Percentiles rank a stretch among this genome's conserved stretches.
phyloP scores from a whole-genome alignment of 2,113 vertebrate genomes.

The Hoplias malabaricus region DNA sequence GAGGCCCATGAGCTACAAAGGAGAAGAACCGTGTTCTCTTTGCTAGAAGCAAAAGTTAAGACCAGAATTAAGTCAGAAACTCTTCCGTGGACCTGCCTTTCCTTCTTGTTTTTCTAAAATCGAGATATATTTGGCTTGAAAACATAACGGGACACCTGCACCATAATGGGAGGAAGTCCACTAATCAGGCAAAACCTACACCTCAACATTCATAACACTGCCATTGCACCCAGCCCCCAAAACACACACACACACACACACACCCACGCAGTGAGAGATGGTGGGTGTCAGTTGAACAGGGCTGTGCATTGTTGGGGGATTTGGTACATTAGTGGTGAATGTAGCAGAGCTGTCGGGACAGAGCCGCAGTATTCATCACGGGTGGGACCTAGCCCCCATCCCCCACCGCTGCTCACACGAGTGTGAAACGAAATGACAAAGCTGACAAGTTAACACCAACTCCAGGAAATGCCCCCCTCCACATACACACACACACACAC shows the following conservation, averaged over 20 bases:
- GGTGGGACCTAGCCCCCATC: not conserved
- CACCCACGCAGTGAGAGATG: not conserved
- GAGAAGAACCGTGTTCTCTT: no score
- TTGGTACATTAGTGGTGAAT: slow-evolving; percentile 36
- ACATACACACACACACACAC: not conserved
- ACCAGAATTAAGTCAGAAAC: no score
- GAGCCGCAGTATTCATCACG: not conserved
- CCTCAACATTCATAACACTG: not conserved
- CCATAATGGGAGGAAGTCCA: not conserved
- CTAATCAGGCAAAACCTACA: not conserved
- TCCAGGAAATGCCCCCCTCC: slow-evolving; percentile 7
- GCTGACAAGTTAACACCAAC: slow-evolving; percentile 14
- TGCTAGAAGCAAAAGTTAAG: no score
- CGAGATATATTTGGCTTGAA: no score
- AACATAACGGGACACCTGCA: not conserved
- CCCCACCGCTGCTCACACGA: not conserved
- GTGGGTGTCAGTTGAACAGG: not conserved
- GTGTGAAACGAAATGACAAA: not conserved
- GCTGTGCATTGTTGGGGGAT: slow-evolving; percentile 25
- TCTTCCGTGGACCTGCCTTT: no score
- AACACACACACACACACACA: not conserved
- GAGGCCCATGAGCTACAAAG: no score
- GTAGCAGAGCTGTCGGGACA: slow-evolving; percentile 31
- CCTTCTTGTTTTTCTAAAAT: no score
- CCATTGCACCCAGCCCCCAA: not conserved